Conservation (phyloP, 1,140 invertebrate genomes). For the Drosophila serrata region DNA sequence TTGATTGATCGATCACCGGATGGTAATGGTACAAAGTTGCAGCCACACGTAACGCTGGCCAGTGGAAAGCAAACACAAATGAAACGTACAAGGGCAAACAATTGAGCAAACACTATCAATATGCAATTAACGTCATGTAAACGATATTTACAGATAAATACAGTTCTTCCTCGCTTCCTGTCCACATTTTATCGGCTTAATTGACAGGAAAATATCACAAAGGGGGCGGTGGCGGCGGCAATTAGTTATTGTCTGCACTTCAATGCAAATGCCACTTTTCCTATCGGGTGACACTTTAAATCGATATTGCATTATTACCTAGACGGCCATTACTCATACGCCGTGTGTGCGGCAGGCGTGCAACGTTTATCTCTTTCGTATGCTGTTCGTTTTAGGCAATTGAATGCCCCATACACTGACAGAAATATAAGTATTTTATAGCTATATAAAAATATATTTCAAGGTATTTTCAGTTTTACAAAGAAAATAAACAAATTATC, state of each 20-base stretch:
- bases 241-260: conserved; percentile 71
- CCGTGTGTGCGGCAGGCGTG: conserved; percentile 43
- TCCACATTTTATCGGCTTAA: conserved; percentile 49
- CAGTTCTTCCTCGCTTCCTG: conserved; percentile 6
- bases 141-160: conserved; percentile 58
- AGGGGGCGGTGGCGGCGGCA: conserved; percentile 19
- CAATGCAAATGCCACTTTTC: conserved; percentile 53
- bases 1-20: conserved; percentile 43
- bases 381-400: conserved; percentile 10
- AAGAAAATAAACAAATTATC: neutral
- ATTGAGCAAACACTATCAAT: conserved; percentile 76
- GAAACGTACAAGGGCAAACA: conserved; percentile 41
- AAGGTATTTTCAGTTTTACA: neutral
- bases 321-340: conserved; percentile 61
- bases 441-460: neutral
- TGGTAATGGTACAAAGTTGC: conserved; percentile 10
- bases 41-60: conserved; percentile 16
- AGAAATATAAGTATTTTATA: neutral
- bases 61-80: conserved; percentile 52
- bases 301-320: conserved; percentile 71
- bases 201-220: conserved; percentile 64
- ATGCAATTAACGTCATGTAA: conserved; percentile 75
- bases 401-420: neutral
- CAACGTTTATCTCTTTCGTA: conserved; percentile 27
- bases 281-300: conserved; percentile 57